phyloP scores from a whole-genome alignment of 2,888 invertebrate genomes.

The Diaphora mendica region DNA sequence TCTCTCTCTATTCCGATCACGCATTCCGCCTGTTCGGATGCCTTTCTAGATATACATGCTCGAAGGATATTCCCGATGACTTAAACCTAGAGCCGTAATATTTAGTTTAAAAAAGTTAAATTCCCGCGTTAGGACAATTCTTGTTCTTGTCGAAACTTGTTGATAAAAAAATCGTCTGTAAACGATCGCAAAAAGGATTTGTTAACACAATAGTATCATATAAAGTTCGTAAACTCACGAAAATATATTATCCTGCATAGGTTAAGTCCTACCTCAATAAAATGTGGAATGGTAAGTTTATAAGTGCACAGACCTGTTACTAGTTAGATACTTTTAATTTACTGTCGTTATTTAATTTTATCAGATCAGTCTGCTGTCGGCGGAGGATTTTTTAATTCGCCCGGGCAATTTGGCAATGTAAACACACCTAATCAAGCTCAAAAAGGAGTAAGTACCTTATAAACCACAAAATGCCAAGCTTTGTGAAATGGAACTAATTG shows the following conservation, averaged over 20 bases:
- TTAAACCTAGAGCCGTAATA: too few species aligned
- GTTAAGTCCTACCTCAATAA: constrained; percentile 15
- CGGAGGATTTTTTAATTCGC: constrained; percentile 81
- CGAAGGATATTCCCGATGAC: too few species aligned
- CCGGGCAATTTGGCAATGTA: constrained; percentile 79
- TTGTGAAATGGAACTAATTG: background rate
- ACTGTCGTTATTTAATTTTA: constrained; percentile 33
- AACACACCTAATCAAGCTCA: constrained; percentile 79
- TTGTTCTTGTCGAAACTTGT: background rate
- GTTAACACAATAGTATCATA: too few species aligned
- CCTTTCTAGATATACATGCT: too few species aligned
- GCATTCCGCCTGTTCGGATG: too few species aligned
- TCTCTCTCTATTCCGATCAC: too few species aligned
- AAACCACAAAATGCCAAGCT: background rate
- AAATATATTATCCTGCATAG: background rate
- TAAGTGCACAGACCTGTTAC: background rate
- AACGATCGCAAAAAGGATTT: too few species aligned
- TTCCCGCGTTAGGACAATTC: background rate
- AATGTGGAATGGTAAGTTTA: constrained; percentile 70
- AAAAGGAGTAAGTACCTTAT: constrained; percentile 68
- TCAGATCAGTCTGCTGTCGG: constrained; percentile 80
- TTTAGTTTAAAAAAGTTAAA: too few species aligned
- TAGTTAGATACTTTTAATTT: background rate
- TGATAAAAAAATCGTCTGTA: background rate
- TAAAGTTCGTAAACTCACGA: background rate